These are phyloP conservation scores for Mechanitis messenoides DNA, from an alignment of 2,888 invertebrate species.

Conservation along the genomic window DNA sequence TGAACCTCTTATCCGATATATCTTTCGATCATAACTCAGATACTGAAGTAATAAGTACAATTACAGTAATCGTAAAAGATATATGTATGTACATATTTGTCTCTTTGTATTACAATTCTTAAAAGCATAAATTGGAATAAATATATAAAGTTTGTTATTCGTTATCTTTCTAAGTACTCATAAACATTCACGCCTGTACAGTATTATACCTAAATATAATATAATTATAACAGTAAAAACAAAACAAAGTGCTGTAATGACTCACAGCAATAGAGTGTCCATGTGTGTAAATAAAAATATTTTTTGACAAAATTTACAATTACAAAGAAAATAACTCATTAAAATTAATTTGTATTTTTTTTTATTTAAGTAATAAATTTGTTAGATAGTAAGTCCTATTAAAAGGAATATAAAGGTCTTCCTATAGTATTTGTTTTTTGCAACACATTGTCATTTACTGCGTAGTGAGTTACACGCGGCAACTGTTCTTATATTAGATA, in stretches of 20 bases:
- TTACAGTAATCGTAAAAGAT: too few relatives aligned
- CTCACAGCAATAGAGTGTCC: background rate
- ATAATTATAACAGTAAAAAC: slow-evolving; percentile 6
- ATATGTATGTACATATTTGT: too few relatives aligned
- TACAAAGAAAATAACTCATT: background rate
- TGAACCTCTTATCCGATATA: too few relatives aligned
- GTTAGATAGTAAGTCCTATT: too few relatives aligned
- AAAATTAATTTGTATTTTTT: background rate
- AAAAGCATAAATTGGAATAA: background rate
- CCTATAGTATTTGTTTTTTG: slow-evolving; percentile 10
- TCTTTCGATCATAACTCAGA: too few relatives aligned
- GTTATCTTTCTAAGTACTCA: slow-evolving; percentile 4
- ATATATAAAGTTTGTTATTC: background rate
- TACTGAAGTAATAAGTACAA: too few relatives aligned
- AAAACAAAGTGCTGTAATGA: slow-evolving; percentile 4
- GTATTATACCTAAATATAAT: slow-evolving; percentile 6
- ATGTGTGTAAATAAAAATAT: background rate
- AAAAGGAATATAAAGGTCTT: background rate
- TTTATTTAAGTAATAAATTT: too few relatives aligned
- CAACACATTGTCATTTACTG: slow-evolving; percentile 29
- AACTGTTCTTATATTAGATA: slow-evolving; percentile 45
- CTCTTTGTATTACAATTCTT: too few relatives aligned
- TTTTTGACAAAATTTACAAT: background rate
- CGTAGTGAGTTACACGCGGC: slow-evolving; percentile 25
- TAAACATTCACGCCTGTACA: background rate